A percentile compares a stretch with the other conserved stretches of the same genome.
phyloP scores from a whole-genome alignment of 2,113 vertebrate species.

The Apistogramma diplotaenia region DNA sequence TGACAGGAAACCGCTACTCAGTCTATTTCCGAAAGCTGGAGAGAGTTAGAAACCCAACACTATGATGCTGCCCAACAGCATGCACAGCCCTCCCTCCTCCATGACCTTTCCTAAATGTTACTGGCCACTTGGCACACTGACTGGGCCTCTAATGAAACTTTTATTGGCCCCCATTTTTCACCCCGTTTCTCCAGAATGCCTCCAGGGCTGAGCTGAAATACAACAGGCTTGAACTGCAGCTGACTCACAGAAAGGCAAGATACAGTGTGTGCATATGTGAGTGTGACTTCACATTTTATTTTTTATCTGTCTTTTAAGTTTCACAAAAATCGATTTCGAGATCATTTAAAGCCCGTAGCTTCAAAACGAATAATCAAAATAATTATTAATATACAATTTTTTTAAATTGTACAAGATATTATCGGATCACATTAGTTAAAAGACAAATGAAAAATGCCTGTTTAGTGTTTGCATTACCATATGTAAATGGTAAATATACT shows the following conservation, averaged over 20 bases:
- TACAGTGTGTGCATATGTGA: slow-evolving; percentile 10
- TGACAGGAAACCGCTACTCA: slow-evolving; percentile 49
- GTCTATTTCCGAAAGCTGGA: slow-evolving; percentile 29
- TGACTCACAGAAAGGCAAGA: slow-evolving; percentile 48
- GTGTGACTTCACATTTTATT: slow-evolving; percentile 6
- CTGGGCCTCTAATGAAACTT: slow-evolving; percentile 72
- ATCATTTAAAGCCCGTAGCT: background rate
- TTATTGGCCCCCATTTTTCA: slow-evolving; percentile 74
- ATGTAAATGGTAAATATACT: background rate
- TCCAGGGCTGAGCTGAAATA: slow-evolving; percentile 64
- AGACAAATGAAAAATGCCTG: slow-evolving; percentile 5
- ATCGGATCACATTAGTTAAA: background rate
- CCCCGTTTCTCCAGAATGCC: slow-evolving; percentile 65
- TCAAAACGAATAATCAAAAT: background rate
- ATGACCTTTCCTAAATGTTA: slow-evolving; percentile 77
- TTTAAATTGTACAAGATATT: slow-evolving; percentile 28
- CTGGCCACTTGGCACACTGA: slow-evolving; percentile 68
- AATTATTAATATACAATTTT: slow-evolving; percentile 1
- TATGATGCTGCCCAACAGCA: slow-evolving; percentile 32
- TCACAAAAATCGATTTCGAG: slow-evolving; percentile 2
- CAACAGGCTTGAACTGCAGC: slow-evolving; percentile 59
- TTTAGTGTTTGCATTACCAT: slow-evolving; percentile 16
- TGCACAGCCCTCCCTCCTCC: slow-evolving; percentile 23
- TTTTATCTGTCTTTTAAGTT: background rate
- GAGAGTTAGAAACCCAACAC: slow-evolving; percentile 34